Evolutionary conservation across 2,797 vertebrate genomes (phyloP), one percentile per base, ranked within the genome.

Genomic region (Pyrrhura leucotis): DNA sequence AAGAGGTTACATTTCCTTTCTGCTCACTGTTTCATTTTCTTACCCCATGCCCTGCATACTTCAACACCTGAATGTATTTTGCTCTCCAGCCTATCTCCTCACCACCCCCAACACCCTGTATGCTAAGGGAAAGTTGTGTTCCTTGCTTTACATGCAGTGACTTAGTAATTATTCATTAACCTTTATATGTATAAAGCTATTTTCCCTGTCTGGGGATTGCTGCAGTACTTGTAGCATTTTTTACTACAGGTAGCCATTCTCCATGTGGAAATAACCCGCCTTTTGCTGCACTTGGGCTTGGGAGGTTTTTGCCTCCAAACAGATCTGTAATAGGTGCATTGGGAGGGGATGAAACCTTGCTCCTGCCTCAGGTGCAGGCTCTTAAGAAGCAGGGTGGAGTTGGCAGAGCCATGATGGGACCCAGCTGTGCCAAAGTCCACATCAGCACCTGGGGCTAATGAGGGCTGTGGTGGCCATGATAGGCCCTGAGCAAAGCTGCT

Each of bases 211-310:
- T 22, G 29, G 19, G 14, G 13, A 51, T 39, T 17, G 18, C 31
- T 68, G 26, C 1, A 0, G 1, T 14, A 19, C 63, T 39, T 10
- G 10, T 4, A 21, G n/a, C 13, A 10, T 8, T 50, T 84, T 76
- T 90, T 33, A 47, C 5, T 61, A 18, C 37, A 9, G 1, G 21
- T 33, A 73, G 29, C 14, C n/a, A 3, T 81, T 81, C 37, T 74
- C n/a, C 44, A 14, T 4, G 2, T 12, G 21, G 13, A 66, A 8
- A 2, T 54, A 6, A 61, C 10, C 6, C 7, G 4, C 7, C 8
- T 75, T 13, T 51, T 47, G 22, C 37, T 74, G 12, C 3, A 6
- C 15, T 40, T 77, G 19, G 9, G 15, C 44, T 14, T 33, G 13
- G 23, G n/a, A 71, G 4, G 5, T 1, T 65, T 68, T 66, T 84